Conservation (phyloP, 2,113 vertebrate genomes). For the Acrocephalus arundinaceus region DNA sequence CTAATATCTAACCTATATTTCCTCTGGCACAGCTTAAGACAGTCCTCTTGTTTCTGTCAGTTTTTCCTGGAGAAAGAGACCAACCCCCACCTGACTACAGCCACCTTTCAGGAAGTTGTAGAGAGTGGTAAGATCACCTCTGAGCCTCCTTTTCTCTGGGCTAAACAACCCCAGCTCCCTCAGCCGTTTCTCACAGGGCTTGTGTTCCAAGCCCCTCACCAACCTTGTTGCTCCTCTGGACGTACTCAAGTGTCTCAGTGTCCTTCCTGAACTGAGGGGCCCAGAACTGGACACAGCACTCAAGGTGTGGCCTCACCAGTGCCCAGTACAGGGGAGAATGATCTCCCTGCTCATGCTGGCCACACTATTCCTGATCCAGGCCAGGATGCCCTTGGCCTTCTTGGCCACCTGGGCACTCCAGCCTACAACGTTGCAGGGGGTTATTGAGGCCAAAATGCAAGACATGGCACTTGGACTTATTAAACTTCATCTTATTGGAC, state of each 20-base stretch:
- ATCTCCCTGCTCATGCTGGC: background rate
- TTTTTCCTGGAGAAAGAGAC: too few relatives aligned
- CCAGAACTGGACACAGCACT: background rate
- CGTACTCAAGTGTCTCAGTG: fast-evolving
- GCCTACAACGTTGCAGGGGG: background rate
- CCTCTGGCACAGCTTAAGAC: too few relatives aligned
- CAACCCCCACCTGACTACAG: too few relatives aligned
- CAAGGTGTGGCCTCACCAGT: background rate
- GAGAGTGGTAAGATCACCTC: too few relatives aligned
- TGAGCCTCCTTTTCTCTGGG: too few relatives aligned
- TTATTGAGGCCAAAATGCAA: background rate
- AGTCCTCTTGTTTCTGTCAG: too few relatives aligned
- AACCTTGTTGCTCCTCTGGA: background rate
- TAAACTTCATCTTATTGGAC: background rate
- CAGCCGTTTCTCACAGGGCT: background rate
- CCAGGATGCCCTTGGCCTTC: background rate
- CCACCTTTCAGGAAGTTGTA: too few relatives aligned
- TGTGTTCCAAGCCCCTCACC: background rate
- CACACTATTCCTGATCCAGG: background rate
- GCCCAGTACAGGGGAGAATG: background rate
- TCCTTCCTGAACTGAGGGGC: background rate
- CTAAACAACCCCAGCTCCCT: too few relatives aligned
- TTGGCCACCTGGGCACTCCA: background rate
- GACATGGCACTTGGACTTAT: background rate
- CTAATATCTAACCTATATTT: too few relatives aligned